Base-by-base conservation (phyloP, 2,797 vertebrate species). In the Phoxinus dragarum region DNA sequence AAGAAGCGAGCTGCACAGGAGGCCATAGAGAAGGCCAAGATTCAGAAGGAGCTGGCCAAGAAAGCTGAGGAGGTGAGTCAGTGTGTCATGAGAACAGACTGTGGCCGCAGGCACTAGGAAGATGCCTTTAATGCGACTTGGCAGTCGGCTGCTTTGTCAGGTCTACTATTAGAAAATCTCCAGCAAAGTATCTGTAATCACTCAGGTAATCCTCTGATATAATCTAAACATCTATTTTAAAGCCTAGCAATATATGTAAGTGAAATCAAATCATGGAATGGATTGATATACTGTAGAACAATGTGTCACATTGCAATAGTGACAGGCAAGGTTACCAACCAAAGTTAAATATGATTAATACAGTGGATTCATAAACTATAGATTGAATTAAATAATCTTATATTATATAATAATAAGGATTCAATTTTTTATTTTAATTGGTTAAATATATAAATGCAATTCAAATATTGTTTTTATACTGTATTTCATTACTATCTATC, bases 31-130 rank as follows among this genome's bases (percentile, higher is more conserved):
- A 99, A 98, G 92, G 97, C 95, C 88, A 99, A 99, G 94, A 98
- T 99, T 86, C 95, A 98, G 90, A 97, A 97, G 77, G 98, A 99
- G 91, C 52, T 99, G 91, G 97, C 97, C 23, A 96, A 97, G 93
- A 98, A 96, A 91, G 98, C 97, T 0, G 96, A 95, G 83, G 96
- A 97, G 97, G 98, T 99, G 92, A 47, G 95, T 90, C 36, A 87
- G 84, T 71, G 6, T 47, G 27, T 67, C 42, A 67, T 6, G 59
- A 49, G 17, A 83, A 83, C 42, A 75, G 54, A 14, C 23, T 68
- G 47, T 14, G 10, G 49, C 36, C n/a, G 19, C 5, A 61, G 6
- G 23, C 56, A n/a, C 52, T 27, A 40, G 69, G 19, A 34, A 49
- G 47, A 12, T 47, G 69, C 49, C 34, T 75, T 68, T 80, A 56